Evolutionary conservation across 1,140 invertebrate genomes (phyloP).

Genomic region (Bombus superbus): DNA sequence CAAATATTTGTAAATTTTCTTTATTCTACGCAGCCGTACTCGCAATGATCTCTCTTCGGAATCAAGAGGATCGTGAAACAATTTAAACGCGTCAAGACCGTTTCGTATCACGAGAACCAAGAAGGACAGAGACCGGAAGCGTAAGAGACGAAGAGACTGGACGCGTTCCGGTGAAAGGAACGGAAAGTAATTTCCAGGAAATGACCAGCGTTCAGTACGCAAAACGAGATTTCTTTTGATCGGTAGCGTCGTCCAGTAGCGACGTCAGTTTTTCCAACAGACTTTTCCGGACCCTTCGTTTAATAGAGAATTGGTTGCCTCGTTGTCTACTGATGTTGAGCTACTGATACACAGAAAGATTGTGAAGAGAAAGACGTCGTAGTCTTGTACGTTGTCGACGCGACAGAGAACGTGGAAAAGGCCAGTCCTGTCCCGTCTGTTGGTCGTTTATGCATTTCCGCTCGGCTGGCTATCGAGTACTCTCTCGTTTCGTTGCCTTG

Average conservation of each 20-base stretch:
- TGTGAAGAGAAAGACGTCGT: not conserved
- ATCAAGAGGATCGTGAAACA: not conserved
- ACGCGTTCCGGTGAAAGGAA: not conserved
- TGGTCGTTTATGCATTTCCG: constrained; percentile 79
- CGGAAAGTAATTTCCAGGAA: constrained; percentile 46
- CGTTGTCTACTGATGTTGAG: constrained; percentile 2
- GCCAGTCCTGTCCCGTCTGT: constrained; percentile 49
- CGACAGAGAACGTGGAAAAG: constrained; percentile 38
- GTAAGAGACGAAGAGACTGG: not conserved
- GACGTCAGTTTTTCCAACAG: constrained; percentile 43
- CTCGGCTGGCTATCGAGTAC: constrained; percentile 72
- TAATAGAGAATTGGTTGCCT: constrained; percentile 36
- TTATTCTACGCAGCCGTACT: not conserved
- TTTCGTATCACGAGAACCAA: not conserved
- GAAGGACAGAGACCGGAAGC: not conserved
- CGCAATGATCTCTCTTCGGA: not conserved
- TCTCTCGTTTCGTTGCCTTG: constrained; percentile 61
- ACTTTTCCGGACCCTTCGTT: constrained; percentile 35
- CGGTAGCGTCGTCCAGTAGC: constrained; percentile 33
- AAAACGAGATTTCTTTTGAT: constrained; percentile 57
- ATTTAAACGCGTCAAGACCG: not conserved
- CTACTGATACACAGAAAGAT: constrained; percentile 5
- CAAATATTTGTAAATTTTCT: not conserved
- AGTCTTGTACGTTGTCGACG: constrained; percentile 22
- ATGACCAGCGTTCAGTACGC: constrained; percentile 42